phyloP scores from a whole-genome alignment of 2,797 vertebrate genomes.

The Urosaurus nigricauda region DNA sequence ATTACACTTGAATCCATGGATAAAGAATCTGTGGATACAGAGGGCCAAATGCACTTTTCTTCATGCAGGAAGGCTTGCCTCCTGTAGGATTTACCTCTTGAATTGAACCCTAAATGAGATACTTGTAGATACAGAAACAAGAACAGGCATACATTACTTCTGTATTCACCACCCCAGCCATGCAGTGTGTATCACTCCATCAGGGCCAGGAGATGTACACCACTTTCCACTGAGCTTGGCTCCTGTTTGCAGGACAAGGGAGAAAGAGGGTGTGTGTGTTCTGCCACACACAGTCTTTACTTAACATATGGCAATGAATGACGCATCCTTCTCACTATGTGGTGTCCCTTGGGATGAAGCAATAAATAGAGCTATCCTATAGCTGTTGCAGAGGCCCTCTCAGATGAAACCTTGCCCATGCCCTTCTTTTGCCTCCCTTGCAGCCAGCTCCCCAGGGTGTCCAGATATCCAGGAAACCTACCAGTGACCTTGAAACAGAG shows the following conservation, averaged over 20 bases:
- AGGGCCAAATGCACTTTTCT: background rate
- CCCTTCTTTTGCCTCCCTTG: background rate
- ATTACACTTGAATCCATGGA: too few relatives aligned
- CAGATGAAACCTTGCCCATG: conserved; percentile 8
- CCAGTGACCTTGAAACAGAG: conserved; percentile 28
- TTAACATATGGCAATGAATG: conserved; percentile 20
- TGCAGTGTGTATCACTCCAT: background rate
- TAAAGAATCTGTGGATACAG: too few relatives aligned
- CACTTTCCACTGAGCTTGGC: background rate
- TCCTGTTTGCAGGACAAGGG: background rate
- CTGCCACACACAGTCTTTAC: too few relatives aligned
- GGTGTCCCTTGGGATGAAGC: conserved; percentile 24
- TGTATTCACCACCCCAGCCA: background rate
- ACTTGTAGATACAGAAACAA: background rate
- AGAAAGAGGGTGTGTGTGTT: background rate
- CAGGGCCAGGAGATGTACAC: background rate
- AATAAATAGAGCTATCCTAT: conserved; percentile 36
- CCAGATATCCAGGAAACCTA: conserved; percentile 5
- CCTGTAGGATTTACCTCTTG: background rate
- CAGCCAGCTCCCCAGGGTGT: conserved; percentile 5
- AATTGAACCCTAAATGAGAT: background rate
- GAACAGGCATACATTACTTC: background rate
- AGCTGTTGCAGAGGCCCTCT: background rate
- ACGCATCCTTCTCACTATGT: conserved; percentile 23
- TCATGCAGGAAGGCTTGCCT: background rate